phyloP scores from a whole-genome alignment of 2,797 vertebrate species.

The Melanogrammus aeglefinus region DNA sequence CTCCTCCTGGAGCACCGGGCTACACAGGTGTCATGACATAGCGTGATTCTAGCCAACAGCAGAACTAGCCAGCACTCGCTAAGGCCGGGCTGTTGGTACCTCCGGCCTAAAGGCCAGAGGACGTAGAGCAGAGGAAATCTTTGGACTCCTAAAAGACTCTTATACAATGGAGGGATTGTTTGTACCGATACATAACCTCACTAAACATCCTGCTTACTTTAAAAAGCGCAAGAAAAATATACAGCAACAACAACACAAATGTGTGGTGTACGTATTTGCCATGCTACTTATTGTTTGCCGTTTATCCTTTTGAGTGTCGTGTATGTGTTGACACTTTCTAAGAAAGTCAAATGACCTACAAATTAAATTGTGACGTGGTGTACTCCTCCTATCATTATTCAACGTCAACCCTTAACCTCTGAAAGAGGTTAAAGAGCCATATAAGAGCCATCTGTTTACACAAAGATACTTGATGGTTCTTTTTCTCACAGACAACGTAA shows the following conservation, averaged over 20 bases:
- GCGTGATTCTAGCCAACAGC: not conserved
- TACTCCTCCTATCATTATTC: not conserved
- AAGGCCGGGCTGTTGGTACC: not conserved
- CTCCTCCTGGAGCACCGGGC: not conserved
- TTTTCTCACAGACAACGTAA: not conserved
- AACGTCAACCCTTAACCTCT: not conserved
- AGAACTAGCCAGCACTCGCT: not conserved
- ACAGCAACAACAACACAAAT: no score
- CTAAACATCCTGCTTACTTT: no score
- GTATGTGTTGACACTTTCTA: not conserved
- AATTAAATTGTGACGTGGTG: not conserved
- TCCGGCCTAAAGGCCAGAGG: not conserved
- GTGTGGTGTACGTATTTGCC: not conserved
- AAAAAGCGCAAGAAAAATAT: no score
- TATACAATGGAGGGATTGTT: no score
- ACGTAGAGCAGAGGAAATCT: not conserved
- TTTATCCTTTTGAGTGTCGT: not conserved
- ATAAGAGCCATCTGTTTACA: not conserved
- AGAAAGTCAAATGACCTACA: not conserved
- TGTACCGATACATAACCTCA: no score
- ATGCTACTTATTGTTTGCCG: not conserved
- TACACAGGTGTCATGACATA: slow-evolving; percentile 1
- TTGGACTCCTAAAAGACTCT: no score
- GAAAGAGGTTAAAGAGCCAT: not conserved
- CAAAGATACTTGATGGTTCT: not conserved